A percentile compares a stretch with the other conserved stretches of the same genome.
Conservation (phyloP, 2,797 vertebrate species). For the Enteromius anoplus region DNA sequence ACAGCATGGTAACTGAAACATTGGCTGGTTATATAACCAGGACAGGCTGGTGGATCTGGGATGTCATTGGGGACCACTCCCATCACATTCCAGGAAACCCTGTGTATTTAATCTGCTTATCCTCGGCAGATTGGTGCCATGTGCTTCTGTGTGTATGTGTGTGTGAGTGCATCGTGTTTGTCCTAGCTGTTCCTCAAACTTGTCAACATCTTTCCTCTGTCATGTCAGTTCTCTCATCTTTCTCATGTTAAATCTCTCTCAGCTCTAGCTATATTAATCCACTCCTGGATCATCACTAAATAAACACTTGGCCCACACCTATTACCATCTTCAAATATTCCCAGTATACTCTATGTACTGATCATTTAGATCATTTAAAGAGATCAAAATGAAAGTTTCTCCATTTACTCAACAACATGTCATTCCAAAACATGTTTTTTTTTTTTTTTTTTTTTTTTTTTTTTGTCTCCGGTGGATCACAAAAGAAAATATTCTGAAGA, state of each 20-base stretch:
- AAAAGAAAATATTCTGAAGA: background rate
- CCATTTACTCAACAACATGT: background rate
- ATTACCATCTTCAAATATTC: slow-evolving; percentile 1
- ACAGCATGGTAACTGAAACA: slow-evolving; percentile 48
- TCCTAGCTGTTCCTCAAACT: slow-evolving; percentile 9
- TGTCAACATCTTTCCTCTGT: slow-evolving; percentile 28
- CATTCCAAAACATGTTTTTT: background rate
- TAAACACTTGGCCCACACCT: background rate
- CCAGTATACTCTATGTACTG: background rate
- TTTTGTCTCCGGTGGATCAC: background rate
- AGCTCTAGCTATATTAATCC: background rate
- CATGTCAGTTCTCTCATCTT: slow-evolving; percentile 13
- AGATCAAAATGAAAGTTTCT: background rate
- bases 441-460: too few relatives aligned
- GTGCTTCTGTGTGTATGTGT: slow-evolving; percentile 41
- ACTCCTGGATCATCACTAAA: slow-evolving; percentile 7
- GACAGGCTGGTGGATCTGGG: slow-evolving; percentile 62
- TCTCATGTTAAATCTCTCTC: slow-evolving; percentile 7
- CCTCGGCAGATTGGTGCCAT: slow-evolving; percentile 71
- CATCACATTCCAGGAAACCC: slow-evolving; percentile 74
- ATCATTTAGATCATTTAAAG: slow-evolving; percentile 5
- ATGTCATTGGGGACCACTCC: slow-evolving; percentile 61
- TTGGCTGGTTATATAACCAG: slow-evolving; percentile 68
- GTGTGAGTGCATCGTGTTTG: slow-evolving; percentile 39
- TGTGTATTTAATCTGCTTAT: slow-evolving; percentile 78